A percentile compares a stretch with the other conserved stretches of the same genome.
Conservation (phyloP, 2,888 invertebrate species). For the Coleophora deauratella region DNA sequence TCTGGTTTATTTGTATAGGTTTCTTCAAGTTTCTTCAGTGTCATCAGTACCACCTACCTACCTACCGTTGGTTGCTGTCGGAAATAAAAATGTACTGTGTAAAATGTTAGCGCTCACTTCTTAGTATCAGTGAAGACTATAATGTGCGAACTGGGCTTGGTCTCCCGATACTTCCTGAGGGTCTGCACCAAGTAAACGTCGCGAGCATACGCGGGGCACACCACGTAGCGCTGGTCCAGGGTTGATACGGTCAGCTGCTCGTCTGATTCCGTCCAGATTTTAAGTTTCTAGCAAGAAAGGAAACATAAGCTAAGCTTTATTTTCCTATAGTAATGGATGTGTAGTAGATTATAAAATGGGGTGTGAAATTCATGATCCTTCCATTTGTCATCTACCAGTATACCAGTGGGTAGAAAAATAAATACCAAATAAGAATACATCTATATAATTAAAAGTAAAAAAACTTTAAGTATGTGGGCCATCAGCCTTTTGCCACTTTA, state of each 20-base stretch:
- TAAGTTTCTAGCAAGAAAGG: conserved; percentile 39
- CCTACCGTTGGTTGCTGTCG: too few species aligned
- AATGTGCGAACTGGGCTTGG: conserved; percentile 84
- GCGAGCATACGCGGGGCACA: conserved; percentile 92
- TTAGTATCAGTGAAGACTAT: conserved; percentile 98
- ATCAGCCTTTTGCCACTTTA: background rate
- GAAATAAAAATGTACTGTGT: too few species aligned
- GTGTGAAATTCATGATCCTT: background rate
- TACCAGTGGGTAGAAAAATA: background rate
- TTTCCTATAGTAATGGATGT: too few species aligned
- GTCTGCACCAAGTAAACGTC: conserved; percentile 94
- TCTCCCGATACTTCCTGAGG: conserved; percentile 82
- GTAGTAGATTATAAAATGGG: too few species aligned
- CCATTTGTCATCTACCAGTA: background rate
- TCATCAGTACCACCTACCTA: too few species aligned
- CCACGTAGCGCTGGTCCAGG: conserved; percentile 91
- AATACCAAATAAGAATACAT: too few species aligned
- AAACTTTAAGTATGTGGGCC: too few species aligned
- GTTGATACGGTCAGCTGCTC: conserved; percentile 89
- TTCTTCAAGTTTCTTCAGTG: too few species aligned
- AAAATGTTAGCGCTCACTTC: conserved; percentile 76
- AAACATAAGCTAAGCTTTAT: background rate
- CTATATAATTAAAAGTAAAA: too few species aligned
- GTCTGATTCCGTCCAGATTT: conserved; percentile 79
- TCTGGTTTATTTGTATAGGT: too few species aligned